Evolutionary conservation across 2,888 invertebrate genomes (phyloP).

Genomic region (Drosophila percnosoma): DNA sequence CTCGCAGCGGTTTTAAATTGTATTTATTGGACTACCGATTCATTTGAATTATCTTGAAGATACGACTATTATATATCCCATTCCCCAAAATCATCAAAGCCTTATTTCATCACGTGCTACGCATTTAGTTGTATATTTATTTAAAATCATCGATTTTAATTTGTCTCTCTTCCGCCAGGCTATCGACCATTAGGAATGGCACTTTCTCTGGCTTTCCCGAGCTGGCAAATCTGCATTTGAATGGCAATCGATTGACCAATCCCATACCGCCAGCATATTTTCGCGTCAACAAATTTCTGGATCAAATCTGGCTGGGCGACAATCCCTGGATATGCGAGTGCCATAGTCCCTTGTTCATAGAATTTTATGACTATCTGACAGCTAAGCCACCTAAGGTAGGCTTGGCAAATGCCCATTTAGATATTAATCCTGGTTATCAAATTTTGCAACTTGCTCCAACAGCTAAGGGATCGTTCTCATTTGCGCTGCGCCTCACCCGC

Average conservation of each 20-base stretch:
- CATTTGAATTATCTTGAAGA: not conserved
- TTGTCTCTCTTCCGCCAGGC: conserved; percentile 79
- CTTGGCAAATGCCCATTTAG: not conserved
- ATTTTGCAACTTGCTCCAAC: not conserved
- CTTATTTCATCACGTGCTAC: not conserved
- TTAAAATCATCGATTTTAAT: not conserved
- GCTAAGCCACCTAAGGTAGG: conserved; percentile 86
- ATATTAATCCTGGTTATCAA: not conserved
- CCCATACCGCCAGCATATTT: conserved; percentile 87
- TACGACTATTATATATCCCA: not conserved
- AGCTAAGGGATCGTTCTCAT: conserved; percentile 83
- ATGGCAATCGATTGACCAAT: conserved; percentile 89
- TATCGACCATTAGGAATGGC: conserved; percentile 87
- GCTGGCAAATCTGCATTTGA: conserved; percentile 87
- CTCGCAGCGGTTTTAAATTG: not conserved
- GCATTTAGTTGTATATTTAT: not conserved
- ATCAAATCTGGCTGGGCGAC: conserved; percentile 88
- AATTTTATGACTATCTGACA: conserved; percentile 88
- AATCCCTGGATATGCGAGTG: conserved; percentile 93
- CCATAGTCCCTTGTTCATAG: conserved; percentile 86
- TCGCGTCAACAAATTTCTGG: conserved; percentile 86
- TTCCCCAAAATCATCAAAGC: not conserved
- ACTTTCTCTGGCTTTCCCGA: conserved; percentile 88
- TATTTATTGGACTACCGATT: not conserved
- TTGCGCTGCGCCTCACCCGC: conserved; percentile 89